These are phyloP conservation scores for Lordiphosa stackelbergi DNA, from an alignment of 1,140 invertebrate genomes.

Conservation along the genomic window DNA sequence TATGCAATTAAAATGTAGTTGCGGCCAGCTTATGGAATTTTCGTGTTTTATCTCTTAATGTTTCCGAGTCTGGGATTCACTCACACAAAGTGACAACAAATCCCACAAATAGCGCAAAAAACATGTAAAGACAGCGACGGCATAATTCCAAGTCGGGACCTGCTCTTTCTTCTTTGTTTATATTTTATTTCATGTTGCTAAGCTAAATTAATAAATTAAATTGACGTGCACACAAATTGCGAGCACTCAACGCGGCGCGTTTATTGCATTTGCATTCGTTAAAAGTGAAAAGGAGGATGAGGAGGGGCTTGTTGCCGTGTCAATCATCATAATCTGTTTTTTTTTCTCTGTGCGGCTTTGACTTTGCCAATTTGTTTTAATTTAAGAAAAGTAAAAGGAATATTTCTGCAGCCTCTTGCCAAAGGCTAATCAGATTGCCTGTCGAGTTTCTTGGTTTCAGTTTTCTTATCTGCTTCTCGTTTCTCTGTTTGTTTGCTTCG, in stretches of 20 bases:
- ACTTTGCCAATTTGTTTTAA: constrained; percentile 59
- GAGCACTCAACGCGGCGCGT: constrained; percentile 21
- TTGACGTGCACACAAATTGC: constrained; percentile 61
- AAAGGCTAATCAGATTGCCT: constrained; percentile 6
- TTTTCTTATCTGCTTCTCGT: constrained; percentile 30
- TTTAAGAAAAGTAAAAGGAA: constrained; percentile 27
- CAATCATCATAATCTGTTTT: constrained; percentile 60
- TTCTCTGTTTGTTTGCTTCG: constrained; percentile 9
- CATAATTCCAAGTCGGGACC: not conserved
- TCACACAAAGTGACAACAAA: too few relatives aligned
- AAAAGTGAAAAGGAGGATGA: constrained; percentile 9
- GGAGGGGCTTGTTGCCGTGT: constrained; percentile 22
- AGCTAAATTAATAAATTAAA: constrained; percentile 64
- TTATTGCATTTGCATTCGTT: constrained; percentile 71
- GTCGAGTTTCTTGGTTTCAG: constrained; percentile 4
- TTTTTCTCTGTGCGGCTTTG: constrained; percentile 36
- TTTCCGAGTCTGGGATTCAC: too few relatives aligned
- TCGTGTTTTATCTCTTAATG: too few relatives aligned
- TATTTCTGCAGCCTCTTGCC: not conserved
- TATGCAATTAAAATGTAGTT: too few relatives aligned
- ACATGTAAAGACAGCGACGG: too few relatives aligned
- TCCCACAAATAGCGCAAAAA: too few relatives aligned
- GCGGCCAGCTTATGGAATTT: too few relatives aligned
- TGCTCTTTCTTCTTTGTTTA: not conserved
- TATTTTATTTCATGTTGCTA: constrained; percentile 21